A percentile compares a stretch with the other conserved stretches of the same genome.
Conservation (phyloP, 2,113 vertebrate genomes). For the Austrofundulus limnaeus region DNA sequence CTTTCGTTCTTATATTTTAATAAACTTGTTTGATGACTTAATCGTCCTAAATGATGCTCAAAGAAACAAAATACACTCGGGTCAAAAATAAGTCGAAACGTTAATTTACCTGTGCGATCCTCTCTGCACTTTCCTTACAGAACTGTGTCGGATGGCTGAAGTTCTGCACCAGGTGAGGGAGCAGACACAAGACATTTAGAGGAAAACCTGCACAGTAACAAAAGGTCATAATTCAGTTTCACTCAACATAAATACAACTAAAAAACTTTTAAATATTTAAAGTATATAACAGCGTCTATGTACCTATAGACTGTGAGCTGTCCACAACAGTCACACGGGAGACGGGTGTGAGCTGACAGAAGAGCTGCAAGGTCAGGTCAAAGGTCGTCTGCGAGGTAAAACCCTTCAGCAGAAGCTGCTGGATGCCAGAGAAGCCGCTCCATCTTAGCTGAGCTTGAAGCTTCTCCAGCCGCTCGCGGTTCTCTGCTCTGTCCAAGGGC, state of each 20-base stretch:
- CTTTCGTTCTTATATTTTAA: neutral
- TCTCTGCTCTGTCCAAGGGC: constrained; percentile 93
- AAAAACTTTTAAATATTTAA: neutral
- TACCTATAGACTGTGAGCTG: constrained; percentile 96
- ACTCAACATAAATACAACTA: neutral
- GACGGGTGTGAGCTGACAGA: constrained; percentile 94
- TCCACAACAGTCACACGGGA: constrained; percentile 95
- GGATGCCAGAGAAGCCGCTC: constrained; percentile 95
- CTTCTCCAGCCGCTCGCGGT: constrained; percentile 95
- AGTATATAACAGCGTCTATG: neutral
- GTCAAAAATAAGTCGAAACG: neutral
- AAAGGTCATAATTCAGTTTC: neutral
- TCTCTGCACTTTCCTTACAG: constrained; percentile 95
- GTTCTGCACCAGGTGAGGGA: constrained; percentile 96
- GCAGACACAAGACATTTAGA: constrained; percentile 94
- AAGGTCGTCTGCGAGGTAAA: constrained; percentile 94
- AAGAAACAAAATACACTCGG: too few species aligned
- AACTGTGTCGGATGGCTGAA: constrained; percentile 94
- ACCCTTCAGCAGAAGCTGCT: constrained; percentile 95
- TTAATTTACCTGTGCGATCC: constrained; percentile 91
- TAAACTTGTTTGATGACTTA: neutral
- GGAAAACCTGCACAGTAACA: constrained; percentile 86
- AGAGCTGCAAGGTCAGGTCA: constrained; percentile 94
- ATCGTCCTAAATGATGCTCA: neutral
- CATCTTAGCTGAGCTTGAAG: constrained; percentile 94